Conservation (phyloP, 2,113 vertebrate genomes). For the Tetrax tetrax region DNA sequence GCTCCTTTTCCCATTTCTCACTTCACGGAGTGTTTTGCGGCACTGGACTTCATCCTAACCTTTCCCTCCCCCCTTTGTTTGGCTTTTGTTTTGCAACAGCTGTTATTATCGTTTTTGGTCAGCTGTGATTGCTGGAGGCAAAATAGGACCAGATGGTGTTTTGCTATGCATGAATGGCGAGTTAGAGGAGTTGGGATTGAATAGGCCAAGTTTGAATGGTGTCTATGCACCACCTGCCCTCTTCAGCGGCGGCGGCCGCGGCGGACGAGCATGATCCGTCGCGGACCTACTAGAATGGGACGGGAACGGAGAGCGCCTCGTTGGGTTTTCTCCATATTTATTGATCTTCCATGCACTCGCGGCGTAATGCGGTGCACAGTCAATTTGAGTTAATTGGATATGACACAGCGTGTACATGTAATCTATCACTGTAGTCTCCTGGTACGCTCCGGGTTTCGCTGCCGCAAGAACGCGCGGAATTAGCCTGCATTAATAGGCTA, state of each 20-base stretch:
- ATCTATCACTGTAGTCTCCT: conserved; percentile 89
- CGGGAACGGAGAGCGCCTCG: conserved; percentile 78
- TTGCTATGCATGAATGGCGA: conserved; percentile 99
- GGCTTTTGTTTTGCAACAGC: conserved; percentile 99
- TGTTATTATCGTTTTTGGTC: conserved; percentile 99
- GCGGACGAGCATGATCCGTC: conserved; percentile 90
- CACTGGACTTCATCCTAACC: conserved; percentile 93
- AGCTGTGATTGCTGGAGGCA: conserved; percentile 99
- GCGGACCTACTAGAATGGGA: conserved; percentile 80
- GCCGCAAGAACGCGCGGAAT: conserved; percentile 80
- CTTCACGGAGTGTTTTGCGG: conserved; percentile 84
- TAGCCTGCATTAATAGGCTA: conserved; percentile 64
- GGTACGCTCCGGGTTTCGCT: conserved; percentile 85
- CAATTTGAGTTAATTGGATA: conserved; percentile 97
- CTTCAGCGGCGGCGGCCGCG: conserved; percentile 86
- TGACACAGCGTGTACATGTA: conserved; percentile 93
- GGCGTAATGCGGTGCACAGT: conserved; percentile 91
- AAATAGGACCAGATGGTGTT: conserved; percentile 99
- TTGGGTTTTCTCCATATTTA: conserved; percentile 91
- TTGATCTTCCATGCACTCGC: conserved; percentile 92
- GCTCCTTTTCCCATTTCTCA: conserved; percentile 81
- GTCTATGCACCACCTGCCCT: conserved; percentile 99
- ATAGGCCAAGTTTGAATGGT: conserved; percentile 99
- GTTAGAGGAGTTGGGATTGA: conserved; percentile 96
- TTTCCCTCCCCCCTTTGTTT: conserved; percentile 93